A percentile compares a stretch with the other conserved stretches of the same genome.
Evolutionary conservation across 2,888 invertebrate species (phyloP).

Genomic region (Andricus quercusramuli): DNA sequence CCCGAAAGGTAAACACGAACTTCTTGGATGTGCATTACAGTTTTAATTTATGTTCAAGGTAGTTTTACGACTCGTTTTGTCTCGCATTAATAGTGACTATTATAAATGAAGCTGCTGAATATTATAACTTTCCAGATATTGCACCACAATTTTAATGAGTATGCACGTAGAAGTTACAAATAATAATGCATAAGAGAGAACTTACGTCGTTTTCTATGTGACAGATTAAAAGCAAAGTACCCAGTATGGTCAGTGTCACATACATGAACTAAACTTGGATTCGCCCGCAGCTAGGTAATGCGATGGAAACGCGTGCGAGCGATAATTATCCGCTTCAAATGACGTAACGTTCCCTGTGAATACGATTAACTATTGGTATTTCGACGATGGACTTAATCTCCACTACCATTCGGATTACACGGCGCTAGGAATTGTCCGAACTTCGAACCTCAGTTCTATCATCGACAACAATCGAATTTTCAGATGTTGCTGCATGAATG

Average conservation of each 20-base stretch:
- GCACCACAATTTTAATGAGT: neutral
- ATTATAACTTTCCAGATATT: neutral
- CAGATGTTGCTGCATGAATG: neutral
- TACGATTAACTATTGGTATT: slow-evolving; percentile 66
- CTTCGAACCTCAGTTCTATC: slow-evolving; percentile 43
- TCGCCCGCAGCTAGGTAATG: slow-evolving; percentile 29
- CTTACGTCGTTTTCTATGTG: neutral
- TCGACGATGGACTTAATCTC: slow-evolving; percentile 65
- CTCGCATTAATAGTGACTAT: neutral
- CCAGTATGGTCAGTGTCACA: neutral
- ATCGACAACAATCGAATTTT: slow-evolving; percentile 53
- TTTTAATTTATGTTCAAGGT: neutral
- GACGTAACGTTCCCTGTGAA: slow-evolving; percentile 57
- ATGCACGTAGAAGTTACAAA: neutral
- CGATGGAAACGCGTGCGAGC: slow-evolving; percentile 52
- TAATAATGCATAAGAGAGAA: neutral
- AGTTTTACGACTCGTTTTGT: neutral
- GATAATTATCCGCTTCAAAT: slow-evolving; percentile 61
- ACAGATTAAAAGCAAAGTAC: neutral
- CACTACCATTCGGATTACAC: slow-evolving; percentile 66
- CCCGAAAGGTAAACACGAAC: too few species aligned
- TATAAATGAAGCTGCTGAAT: neutral
- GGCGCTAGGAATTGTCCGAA: slow-evolving; percentile 48
- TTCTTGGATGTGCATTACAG: too few species aligned
- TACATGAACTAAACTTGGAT: neutral